Evolutionary conservation across 1,140 invertebrate genomes (phyloP).

Genomic region (Anastatus disparis): DNA sequence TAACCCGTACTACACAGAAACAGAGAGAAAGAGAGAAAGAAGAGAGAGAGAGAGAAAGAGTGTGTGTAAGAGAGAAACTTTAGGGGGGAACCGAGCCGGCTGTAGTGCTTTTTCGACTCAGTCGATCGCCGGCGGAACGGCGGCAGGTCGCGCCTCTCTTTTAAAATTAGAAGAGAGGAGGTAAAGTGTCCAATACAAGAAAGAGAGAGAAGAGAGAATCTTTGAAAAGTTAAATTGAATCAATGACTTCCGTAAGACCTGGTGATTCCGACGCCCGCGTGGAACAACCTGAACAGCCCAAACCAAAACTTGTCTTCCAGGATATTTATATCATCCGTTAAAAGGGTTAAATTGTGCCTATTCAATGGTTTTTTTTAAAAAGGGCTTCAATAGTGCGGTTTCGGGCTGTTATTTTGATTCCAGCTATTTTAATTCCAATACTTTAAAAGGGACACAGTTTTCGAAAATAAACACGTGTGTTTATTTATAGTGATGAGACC

Average conservation of each 20-base stretch:
- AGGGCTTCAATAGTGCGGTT: background rate
- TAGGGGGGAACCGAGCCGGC: conserved; percentile 21
- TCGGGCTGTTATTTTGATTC: too few relatives aligned
- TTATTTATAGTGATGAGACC: too few relatives aligned
- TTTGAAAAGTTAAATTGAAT: background rate
- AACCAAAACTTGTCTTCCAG: too few relatives aligned
- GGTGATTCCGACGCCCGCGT: conserved; percentile 43
- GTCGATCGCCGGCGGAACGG: conserved; percentile 33
- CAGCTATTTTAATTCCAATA: too few relatives aligned
- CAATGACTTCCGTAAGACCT: background rate
- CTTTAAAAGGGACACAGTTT: background rate
- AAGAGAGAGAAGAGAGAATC: background rate
- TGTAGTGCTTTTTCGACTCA: conserved; percentile 33
- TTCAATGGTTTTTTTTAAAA: background rate
- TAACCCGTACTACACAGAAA: too few relatives aligned
- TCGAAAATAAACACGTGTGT: background rate
- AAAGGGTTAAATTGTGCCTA: background rate
- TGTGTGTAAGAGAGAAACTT: background rate
- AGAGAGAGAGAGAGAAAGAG: background rate
- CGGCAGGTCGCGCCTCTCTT: conserved; percentile 20
- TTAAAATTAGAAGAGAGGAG: background rate
- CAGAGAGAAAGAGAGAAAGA: background rate
- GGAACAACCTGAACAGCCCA: too few relatives aligned
- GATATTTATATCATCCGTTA: too few relatives aligned
- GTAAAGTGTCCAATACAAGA: background rate